A percentile compares a stretch with the other conserved stretches of the same genome.
Evolutionary conservation across 2,888 invertebrate species (phyloP).

Genomic region (Podotricha telesiphe): DNA sequence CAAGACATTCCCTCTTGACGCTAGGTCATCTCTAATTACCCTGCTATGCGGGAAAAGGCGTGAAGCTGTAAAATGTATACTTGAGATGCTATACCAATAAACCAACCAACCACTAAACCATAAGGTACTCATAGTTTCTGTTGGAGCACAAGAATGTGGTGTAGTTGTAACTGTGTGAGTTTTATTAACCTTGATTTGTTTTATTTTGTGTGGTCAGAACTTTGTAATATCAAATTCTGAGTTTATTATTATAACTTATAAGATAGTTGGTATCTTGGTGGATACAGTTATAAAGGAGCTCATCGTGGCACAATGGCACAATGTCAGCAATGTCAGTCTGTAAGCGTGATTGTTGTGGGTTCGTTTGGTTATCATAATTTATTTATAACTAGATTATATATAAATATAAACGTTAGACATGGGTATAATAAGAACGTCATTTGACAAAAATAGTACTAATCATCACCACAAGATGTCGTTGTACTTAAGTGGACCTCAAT

Average conservation of each 20-base stretch:
- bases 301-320: not conserved
- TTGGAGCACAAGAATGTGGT: not conserved
- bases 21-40: no score
- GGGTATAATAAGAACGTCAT: no score
- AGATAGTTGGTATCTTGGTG: slow-evolving; percentile 2
- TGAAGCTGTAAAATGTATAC: no score
- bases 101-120: not conserved
- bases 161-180: not conserved
- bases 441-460: no score
- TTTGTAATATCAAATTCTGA: slow-evolving; percentile 18
- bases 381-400: no score
- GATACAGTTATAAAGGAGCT: not conserved
- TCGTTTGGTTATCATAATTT: not conserved
- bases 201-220: slow-evolving; percentile 8
- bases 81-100: no score
- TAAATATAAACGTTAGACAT: no score
- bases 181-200: not conserved
- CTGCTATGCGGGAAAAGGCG: no score
- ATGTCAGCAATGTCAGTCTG: no score
- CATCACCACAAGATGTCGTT: no score
- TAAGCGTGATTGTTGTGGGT: not conserved
- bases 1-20: no score
- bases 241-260: slow-evolving; percentile 21
- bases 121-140: not conserved
- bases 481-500: no score